These are phyloP conservation scores for Alces alces DNA, from an alignment of 2,113 vertebrate species.

Conservation along the genomic window DNA sequence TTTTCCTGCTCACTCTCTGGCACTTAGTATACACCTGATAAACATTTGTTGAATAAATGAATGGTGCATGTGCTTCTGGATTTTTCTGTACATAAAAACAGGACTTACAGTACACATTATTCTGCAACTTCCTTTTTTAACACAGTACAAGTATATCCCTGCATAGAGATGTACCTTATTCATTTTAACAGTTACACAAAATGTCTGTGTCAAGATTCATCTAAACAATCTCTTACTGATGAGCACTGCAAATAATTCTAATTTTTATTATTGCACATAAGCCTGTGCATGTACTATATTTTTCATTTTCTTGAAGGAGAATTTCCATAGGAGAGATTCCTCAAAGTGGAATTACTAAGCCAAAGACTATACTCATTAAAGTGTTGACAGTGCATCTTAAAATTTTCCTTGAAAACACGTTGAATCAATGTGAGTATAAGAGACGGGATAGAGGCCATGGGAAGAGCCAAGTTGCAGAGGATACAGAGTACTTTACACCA, in stretches of 20 bases:
- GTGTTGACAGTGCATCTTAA: not conserved
- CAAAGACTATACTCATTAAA: not conserved
- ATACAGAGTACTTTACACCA: not conserved
- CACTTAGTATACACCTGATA: not conserved
- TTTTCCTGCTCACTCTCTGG: not conserved
- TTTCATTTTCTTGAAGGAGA: not conserved
- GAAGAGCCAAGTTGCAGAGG: not conserved
- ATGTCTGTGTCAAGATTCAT: not conserved
- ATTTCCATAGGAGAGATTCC: not conserved
- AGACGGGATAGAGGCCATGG: not conserved
- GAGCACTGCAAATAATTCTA: not conserved
- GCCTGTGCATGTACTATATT: not conserved
- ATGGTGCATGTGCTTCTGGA: not conserved
- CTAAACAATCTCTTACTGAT: not conserved
- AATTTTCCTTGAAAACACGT: not conserved
- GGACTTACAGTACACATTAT: not conserved
- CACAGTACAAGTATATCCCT: not conserved
- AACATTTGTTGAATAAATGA: not conserved
- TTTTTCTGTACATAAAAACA: not conserved
- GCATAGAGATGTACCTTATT: not conserved
- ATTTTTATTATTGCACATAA: not conserved
- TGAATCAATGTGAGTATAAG: not conserved
- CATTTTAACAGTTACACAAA: conserved; percentile 16
- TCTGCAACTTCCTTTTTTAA: not conserved
- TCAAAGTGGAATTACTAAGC: not conserved